Conservation (phyloP, 2,888 invertebrate genomes). For the Sesia bembeciformis region DNA sequence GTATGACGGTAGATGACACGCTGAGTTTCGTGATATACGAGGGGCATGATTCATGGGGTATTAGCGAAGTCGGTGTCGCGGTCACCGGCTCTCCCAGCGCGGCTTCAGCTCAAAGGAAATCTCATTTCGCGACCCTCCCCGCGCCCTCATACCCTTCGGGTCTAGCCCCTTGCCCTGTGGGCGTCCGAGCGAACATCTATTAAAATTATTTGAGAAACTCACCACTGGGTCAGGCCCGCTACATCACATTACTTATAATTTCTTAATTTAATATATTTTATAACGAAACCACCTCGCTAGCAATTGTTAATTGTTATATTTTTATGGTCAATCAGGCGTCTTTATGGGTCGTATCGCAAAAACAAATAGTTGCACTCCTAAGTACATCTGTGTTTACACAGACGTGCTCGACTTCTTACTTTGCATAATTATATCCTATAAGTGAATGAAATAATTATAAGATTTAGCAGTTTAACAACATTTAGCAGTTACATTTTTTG, state of each 20-base stretch:
- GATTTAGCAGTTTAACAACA: no score
- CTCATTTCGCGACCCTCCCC: constrained; percentile 51
- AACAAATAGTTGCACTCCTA: no score
- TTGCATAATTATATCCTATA: no score
- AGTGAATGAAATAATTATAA: no score
- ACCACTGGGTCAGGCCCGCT: no score
- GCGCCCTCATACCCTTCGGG: constrained; percentile 3
- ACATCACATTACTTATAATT: not conserved
- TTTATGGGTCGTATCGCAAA: no score
- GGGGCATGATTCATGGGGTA: constrained; percentile 31
- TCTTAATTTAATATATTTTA: not conserved
- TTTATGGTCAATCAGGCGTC: no score
- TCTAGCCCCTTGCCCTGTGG: constrained; percentile 15
- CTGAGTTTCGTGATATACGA: constrained; percentile 44
- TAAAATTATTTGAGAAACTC: constrained; percentile 56
- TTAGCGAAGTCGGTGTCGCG: constrained; percentile 34
- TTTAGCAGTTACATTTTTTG: no score
- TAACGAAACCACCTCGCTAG: no score
- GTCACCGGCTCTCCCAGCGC: constrained; percentile 35
- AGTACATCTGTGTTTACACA: no score
- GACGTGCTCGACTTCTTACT: no score
- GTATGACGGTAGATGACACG: constrained; percentile 5
- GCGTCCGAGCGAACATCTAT: constrained; percentile 54
- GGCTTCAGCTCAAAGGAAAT: constrained; percentile 63
- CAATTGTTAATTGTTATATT: no score